phyloP scores from a whole-genome alignment of 2,113 vertebrate species.

The Aegithalos caudatus region DNA sequence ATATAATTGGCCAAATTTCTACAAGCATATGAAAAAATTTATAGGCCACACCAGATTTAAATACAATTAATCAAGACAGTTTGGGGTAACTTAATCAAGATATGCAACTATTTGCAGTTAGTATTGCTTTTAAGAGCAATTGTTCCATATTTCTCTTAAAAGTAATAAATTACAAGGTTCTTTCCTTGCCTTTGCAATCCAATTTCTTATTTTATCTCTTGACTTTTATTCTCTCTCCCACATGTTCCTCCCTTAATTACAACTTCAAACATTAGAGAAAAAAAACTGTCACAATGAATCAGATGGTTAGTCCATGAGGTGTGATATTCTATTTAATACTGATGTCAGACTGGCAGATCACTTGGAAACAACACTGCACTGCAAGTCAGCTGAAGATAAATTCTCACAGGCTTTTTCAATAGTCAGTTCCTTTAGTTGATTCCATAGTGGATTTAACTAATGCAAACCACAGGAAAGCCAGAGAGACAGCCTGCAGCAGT shows the following conservation, averaged over 20 bases:
- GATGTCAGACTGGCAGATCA: background rate
- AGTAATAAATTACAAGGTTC: constrained; percentile 8
- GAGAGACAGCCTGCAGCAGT: background rate
- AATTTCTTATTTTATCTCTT: constrained; percentile 31
- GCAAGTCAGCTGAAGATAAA: background rate
- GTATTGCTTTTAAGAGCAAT: background rate
- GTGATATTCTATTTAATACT: background rate
- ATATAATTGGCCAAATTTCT: background rate
- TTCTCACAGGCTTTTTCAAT: background rate
- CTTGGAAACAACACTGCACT: background rate
- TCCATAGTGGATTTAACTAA: background rate
- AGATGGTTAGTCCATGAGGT: constrained; percentile 8
- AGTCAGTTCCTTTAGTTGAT: background rate
- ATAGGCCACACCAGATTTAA: background rate
- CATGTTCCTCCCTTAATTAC: constrained; percentile 25
- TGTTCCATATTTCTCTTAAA: background rate
- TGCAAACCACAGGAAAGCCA: background rate
- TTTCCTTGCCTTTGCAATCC: background rate
- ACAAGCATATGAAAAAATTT: background rate
- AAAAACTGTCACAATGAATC: constrained; percentile 14
- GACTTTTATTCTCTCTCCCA: constrained; percentile 34
- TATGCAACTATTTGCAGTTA: background rate
- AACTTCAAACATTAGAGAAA: background rate
- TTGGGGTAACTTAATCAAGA: background rate
- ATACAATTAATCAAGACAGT: background rate